A percentile compares a stretch with the other conserved stretches of the same genome.
phyloP scores from a whole-genome alignment of 2,888 invertebrate species.

The Lamellibrachia columna region DNA sequence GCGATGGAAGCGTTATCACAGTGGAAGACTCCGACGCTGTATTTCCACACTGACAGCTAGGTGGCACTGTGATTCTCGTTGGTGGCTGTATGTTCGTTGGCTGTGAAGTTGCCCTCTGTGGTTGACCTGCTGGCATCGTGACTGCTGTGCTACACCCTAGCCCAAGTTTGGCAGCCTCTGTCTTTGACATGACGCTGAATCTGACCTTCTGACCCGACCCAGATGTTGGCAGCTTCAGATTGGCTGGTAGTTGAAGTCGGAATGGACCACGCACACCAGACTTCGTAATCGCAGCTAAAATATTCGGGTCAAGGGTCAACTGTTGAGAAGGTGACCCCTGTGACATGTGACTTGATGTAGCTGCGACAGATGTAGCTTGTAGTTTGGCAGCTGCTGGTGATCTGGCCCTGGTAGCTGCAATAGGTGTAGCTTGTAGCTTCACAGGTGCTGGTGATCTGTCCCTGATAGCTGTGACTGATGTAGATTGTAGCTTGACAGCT shows the following conservation, averaged over 20 bases:
- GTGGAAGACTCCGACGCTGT: background rate
- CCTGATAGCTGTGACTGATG: background rate
- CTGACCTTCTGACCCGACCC: background rate
- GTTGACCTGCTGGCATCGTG: background rate
- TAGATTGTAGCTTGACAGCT: background rate
- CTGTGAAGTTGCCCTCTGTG: background rate
- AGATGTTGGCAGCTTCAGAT: background rate
- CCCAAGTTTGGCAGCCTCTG: background rate
- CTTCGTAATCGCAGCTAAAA: background rate
- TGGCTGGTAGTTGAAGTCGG: background rate
- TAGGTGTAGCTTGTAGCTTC: background rate
- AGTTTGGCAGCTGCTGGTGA: background rate
- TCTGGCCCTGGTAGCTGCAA: background rate
- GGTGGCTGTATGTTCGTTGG: background rate
- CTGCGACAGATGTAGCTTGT: background rate
- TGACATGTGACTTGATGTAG: background rate
- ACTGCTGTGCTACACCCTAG: background rate
- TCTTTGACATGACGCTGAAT: background rate
- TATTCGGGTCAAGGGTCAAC: background rate
- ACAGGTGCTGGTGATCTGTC: background rate
- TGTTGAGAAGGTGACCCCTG: background rate
- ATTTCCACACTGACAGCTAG: background rate
- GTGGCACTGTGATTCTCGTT: background rate
- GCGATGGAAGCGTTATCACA: background rate
- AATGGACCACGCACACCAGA: slow-evolving; percentile 6